Conservation (phyloP, 2,888 invertebrate species). For the Danaus chrysippus region DNA sequence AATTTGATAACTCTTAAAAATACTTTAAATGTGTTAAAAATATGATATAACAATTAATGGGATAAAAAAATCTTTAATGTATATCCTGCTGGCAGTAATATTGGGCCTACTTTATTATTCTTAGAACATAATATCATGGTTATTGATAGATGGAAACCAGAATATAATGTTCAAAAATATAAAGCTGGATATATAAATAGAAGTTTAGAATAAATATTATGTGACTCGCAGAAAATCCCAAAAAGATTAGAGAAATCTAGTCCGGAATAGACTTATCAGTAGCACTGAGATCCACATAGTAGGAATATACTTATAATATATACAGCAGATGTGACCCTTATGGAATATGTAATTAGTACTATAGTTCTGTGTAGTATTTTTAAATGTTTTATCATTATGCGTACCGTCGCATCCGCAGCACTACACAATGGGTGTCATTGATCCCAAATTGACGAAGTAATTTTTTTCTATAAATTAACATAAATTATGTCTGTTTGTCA, state of each 20-base stretch:
- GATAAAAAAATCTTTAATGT: too few relatives aligned
- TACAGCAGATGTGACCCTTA: background rate
- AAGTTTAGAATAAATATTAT: too few relatives aligned
- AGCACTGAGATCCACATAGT: background rate
- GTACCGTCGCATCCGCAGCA: slow-evolving; percentile 35
- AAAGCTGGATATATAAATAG: too few relatives aligned
- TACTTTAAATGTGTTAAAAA: too few relatives aligned
- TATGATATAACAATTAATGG: too few relatives aligned
- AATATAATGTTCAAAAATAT: too few relatives aligned
- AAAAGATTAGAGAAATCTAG: slow-evolving; percentile 18
- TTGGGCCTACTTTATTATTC: too few relatives aligned
- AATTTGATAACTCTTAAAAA: too few relatives aligned
- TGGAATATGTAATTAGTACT: background rate
- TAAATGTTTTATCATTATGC: slow-evolving; percentile 1
- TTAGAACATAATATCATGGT: too few relatives aligned
- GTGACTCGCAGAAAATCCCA: background rate
- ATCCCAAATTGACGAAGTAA: slow-evolving; percentile 33
- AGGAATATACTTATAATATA: too few relatives aligned
- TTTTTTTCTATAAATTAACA: slow-evolving; percentile 37
- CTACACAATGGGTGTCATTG: slow-evolving; percentile 38
- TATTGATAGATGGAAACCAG: too few relatives aligned
- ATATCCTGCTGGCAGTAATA: too few relatives aligned
- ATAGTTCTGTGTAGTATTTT: background rate
- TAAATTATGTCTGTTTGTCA: slow-evolving; percentile 29
- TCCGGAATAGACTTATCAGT: slow-evolving; percentile 15